These are phyloP conservation scores for Pristionchus maxplancki DNA, from an alignment of 2,888 invertebrate species.

Conservation along the genomic window DNA sequence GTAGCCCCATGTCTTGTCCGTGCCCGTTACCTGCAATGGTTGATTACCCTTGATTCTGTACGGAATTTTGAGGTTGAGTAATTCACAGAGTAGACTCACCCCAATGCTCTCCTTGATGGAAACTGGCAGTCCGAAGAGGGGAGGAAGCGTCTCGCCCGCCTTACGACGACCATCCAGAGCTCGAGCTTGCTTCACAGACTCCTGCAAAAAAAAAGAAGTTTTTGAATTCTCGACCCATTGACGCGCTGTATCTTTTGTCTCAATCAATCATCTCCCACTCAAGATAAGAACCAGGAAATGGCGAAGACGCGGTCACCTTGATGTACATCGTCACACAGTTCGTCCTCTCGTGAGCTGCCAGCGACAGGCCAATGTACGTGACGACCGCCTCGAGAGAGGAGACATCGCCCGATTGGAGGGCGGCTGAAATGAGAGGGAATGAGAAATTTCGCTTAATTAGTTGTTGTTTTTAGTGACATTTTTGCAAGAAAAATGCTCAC, in stretches of 20 bases:
- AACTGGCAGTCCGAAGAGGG: slow-evolving; percentile 73
- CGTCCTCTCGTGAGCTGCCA: slow-evolving; percentile 68
- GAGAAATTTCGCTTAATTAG: too few relatives aligned
- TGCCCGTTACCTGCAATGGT: slow-evolving; percentile 57
- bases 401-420: slow-evolving; percentile 61
- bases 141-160: slow-evolving; percentile 59
- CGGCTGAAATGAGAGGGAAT: slow-evolving; percentile 50
- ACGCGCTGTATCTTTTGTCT: background rate
- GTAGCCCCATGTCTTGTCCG: slow-evolving; percentile 74
- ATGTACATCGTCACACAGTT: slow-evolving; percentile 70
- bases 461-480: too few relatives aligned
- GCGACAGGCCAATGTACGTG: slow-evolving; percentile 63
- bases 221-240: background rate
- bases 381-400: slow-evolving; percentile 62
- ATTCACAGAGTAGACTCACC: too few relatives aligned
- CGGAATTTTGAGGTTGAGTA: too few relatives aligned
- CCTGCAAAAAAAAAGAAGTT: slow-evolving; percentile 52
- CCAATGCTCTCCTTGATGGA: slow-evolving; percentile 72
- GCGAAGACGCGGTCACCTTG: slow-evolving; percentile 48
- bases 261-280: background rate
- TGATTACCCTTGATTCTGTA: too few relatives aligned
- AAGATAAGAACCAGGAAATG: background rate
- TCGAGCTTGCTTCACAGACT: slow-evolving; percentile 68
- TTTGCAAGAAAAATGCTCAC: slow-evolving; percentile 1
- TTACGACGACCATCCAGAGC: slow-evolving; percentile 59